A percentile compares a stretch with the other conserved stretches of the same genome.
phyloP scores from a whole-genome alignment of 2,797 vertebrate genomes.

The Etheostoma nigrum region DNA sequence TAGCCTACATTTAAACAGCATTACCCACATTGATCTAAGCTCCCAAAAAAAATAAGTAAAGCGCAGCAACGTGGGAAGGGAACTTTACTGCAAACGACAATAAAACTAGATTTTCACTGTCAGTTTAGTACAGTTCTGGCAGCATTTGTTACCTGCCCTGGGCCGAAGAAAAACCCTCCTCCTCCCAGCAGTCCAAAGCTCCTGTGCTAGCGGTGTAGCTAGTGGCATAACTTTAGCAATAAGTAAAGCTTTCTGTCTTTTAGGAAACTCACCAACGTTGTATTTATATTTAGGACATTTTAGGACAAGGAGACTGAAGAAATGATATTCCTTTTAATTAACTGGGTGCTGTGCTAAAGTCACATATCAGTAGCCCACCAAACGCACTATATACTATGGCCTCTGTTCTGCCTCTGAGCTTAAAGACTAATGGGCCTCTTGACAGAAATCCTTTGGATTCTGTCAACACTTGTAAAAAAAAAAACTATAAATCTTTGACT shows the following conservation, averaged over 20 bases:
- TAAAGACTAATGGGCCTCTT: not conserved
- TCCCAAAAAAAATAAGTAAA: no score
- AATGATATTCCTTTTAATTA: not conserved
- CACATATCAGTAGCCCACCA: not conserved
- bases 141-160: no score
- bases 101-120: no score
- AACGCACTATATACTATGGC: not conserved
- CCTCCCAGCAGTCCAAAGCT: no score
- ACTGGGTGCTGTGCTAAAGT: not conserved
- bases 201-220: no score
- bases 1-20: not conserved
- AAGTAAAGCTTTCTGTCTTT: no score
- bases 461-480: not conserved
- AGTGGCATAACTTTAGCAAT: no score
- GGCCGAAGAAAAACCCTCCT: no score
- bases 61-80: no score
- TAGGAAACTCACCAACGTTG: no score
- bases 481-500: not conserved
- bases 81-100: no score
- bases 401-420: not conserved
- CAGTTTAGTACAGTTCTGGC: no score
- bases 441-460: slow-evolving; percentile 14
- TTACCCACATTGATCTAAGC: not conserved
- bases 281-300: not conserved
- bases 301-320: not conserved